Evolutionary conservation across 2,888 invertebrate genomes (phyloP).

Genomic region (Drosophila affinis): DNA sequence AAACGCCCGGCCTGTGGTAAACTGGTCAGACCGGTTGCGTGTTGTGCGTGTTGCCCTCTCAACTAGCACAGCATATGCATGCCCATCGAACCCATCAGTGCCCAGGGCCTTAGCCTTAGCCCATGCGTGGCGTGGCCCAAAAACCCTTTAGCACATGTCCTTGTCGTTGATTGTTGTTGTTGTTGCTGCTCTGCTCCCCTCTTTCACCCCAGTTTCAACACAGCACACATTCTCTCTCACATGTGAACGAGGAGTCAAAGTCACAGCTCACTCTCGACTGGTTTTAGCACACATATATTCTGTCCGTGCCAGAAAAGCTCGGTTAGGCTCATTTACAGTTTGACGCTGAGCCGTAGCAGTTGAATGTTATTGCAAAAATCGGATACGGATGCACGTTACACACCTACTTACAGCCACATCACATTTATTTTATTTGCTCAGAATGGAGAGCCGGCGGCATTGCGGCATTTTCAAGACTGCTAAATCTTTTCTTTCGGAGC

Average conservation of each 20-base stretch:
- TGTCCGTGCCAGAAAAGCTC: not conserved
- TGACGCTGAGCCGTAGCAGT: slow-evolving; percentile 32
- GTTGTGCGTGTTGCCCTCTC: not conserved
- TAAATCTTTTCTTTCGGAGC: not conserved
- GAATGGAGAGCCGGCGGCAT: not conserved
- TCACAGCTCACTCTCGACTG: not conserved
- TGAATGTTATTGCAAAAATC: slow-evolving; percentile 1
- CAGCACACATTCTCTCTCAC: slow-evolving; percentile 45
- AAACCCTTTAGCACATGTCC: slow-evolving; percentile 4
- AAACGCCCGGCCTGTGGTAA: slow-evolving; percentile 39
- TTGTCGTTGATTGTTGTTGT: slow-evolving; percentile 2
- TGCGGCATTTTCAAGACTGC: not conserved
- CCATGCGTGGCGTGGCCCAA: not conserved
- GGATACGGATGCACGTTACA: not conserved
- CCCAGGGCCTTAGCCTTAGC: not conserved
- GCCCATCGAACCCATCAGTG: slow-evolving; percentile 1
- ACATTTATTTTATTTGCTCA: not conserved
- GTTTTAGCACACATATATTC: slow-evolving; percentile 28
- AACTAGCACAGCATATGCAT: slow-evolving; percentile 4
- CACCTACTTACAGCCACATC: not conserved
- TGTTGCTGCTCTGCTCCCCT: slow-evolving; percentile 3
- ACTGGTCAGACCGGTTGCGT: slow-evolving; percentile 74
- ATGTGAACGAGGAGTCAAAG: slow-evolving; percentile 11
- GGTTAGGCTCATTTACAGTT: slow-evolving; percentile 40
- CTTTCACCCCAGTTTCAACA: slow-evolving; percentile 18